phyloP scores from a whole-genome alignment of 2,888 invertebrate species.

The Xylota segnis region DNA sequence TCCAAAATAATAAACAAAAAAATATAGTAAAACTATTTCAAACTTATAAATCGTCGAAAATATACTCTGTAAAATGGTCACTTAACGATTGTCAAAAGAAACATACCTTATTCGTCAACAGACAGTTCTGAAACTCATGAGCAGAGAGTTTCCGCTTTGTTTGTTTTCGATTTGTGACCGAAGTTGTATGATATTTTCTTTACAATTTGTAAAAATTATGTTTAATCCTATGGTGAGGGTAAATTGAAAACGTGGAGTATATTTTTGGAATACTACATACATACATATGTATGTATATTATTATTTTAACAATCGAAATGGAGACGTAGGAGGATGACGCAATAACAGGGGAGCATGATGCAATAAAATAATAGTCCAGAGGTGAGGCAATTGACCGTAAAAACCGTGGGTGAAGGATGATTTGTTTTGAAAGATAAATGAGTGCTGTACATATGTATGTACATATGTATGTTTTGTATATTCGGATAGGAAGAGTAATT shows the following conservation, averaged over 20 bases:
- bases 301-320: background rate
- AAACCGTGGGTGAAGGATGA: background rate
- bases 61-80: too few relatives aligned
- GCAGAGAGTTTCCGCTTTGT: too few relatives aligned
- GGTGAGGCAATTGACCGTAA: background rate
- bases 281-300: too few relatives aligned
- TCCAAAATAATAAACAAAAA: too few relatives aligned
- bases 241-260: slow-evolving; percentile 9
- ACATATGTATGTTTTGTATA: background rate
- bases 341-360: background rate
- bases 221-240: background rate
- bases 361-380: slow-evolving; percentile 1
- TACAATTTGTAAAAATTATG: background rate
- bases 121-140: too few relatives aligned
- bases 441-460: background rate
- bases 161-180: background rate
- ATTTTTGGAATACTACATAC: slow-evolving; percentile 8
- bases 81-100: too few relatives aligned
- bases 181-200: background rate
- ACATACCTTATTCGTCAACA: too few relatives aligned
- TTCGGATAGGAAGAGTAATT: background rate
- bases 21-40: too few relatives aligned
- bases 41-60: too few relatives aligned
- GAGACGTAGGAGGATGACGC: slow-evolving; percentile 13
- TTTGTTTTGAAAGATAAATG: slow-evolving; percentile 13